A percentile compares a stretch with the other conserved stretches of the same genome.
These are phyloP conservation scores for Xanthia togata DNA, from an alignment of 2,888 invertebrate genomes.

Conservation along the genomic window DNA sequence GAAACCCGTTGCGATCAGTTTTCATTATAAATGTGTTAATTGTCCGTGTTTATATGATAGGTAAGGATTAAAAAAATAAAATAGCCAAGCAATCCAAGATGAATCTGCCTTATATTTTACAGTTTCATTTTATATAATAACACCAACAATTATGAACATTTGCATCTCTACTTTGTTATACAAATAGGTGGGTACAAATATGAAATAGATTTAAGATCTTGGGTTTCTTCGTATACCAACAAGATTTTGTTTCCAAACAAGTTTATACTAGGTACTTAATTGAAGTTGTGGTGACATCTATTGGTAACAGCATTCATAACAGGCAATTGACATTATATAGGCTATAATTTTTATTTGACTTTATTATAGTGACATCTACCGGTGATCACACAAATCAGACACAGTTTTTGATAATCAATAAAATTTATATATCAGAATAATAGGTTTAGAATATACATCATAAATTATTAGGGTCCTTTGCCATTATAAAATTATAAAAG, in stretches of 20 bases:
- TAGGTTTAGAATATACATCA: background rate
- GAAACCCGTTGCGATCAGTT: no score
- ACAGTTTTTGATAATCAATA: background rate
- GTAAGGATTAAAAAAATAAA: constrained; percentile 26
- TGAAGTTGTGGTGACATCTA: constrained; percentile 6
- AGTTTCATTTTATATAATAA: constrained; percentile 74
- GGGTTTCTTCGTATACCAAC: constrained; percentile 6
- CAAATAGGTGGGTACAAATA: constrained; percentile 61
- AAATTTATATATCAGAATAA: background rate
- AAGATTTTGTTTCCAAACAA: background rate
- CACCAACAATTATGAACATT: constrained; percentile 73
- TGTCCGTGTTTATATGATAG: background rate
- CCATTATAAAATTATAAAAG: background rate
- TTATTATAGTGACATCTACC: constrained; percentile 27
- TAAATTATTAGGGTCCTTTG: background rate
- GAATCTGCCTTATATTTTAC: constrained; percentile 77
- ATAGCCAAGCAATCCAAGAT: constrained; percentile 53
- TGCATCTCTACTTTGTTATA: constrained; percentile 63
- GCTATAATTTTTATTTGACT: background rate
- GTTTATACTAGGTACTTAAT: background rate
- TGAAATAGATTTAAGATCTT: constrained; percentile 3
- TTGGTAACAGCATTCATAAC: background rate
- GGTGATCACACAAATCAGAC: background rate
- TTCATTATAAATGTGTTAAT: no score
- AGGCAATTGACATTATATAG: background rate